Conservation (phyloP, 2,888 invertebrate species). For the Sminthurinus aureus region DNA sequence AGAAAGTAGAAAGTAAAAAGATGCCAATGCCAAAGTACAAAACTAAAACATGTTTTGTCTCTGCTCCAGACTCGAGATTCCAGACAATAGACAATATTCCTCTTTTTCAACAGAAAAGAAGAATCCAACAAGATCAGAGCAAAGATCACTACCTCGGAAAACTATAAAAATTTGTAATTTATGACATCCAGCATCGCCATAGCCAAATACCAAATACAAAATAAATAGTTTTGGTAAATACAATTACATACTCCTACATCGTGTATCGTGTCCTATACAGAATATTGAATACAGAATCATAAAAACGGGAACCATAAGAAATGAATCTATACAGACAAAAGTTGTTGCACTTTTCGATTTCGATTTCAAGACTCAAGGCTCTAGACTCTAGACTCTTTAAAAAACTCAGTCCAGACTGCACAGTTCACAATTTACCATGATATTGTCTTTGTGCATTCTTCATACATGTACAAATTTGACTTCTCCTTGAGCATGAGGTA, state of each 20-base stretch:
- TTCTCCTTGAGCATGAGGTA: background rate
- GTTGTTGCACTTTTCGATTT: background rate
- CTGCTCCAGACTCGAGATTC: background rate
- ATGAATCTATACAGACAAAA: background rate
- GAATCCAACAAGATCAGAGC: background rate
- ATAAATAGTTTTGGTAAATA: background rate
- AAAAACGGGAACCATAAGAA: background rate
- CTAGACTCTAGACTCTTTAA: background rate
- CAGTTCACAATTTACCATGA: background rate
- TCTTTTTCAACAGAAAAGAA: background rate
- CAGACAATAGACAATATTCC: no score
- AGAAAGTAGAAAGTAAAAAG: background rate
- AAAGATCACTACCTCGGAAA: background rate
- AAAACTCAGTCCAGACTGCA: background rate
- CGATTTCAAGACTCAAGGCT: background rate
- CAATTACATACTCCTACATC: background rate
- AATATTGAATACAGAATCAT: no score
- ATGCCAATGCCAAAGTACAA: background rate
- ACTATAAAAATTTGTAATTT: conserved; percentile 1
- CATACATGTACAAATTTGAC: background rate
- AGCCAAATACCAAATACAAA: background rate
- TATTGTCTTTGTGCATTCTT: background rate
- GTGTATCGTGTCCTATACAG: no score
- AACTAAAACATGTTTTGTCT: background rate
- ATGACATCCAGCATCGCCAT: background rate